Evolutionary conservation across 2,113 vertebrate genomes (phyloP).

Genomic region (Brachionichthys hirsutus): DNA sequence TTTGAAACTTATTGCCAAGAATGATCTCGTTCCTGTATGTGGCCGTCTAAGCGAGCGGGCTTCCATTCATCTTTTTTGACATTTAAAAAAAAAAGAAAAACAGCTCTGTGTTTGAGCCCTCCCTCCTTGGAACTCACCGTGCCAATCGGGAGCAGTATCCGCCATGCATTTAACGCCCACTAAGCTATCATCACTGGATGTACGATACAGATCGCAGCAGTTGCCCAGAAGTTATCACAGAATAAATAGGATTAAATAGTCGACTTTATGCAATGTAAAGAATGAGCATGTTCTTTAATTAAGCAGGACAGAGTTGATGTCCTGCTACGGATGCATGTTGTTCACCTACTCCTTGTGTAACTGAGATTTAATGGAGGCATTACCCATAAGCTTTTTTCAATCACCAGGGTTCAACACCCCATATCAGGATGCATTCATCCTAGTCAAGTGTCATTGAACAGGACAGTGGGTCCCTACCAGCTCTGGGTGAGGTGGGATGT

Average conservation of each 20-base stretch:
- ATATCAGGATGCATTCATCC: conserved; percentile 34
- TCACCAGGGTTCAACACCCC: conserved; percentile 39
- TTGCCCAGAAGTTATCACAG: conserved; percentile 60
- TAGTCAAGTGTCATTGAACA: conserved; percentile 41
- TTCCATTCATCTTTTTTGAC: conserved; percentile 58
- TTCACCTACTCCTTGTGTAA: not conserved
- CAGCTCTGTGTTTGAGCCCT: conserved; percentile 15
- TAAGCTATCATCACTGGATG: conserved; percentile 74
- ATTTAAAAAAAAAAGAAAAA: conserved; percentile 31
- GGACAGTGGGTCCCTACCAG: conserved; percentile 33
- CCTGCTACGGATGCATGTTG: not conserved
- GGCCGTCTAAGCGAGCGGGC: conserved; percentile 27
- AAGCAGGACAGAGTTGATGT: conserved; percentile 25
- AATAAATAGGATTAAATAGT: conserved; percentile 68
- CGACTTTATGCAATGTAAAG: conserved; percentile 51
- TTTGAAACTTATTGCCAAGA: conserved; percentile 38
- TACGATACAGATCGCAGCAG: conserved; percentile 63
- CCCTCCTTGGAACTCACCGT: conserved; percentile 38
- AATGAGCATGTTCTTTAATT: conserved; percentile 26
- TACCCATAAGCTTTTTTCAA: conserved; percentile 30
- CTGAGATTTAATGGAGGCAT: conserved; percentile 5
- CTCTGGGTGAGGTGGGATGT: conserved; percentile 10
- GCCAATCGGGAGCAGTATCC: conserved; percentile 42
- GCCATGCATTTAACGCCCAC: conserved; percentile 66
- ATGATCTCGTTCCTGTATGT: conserved; percentile 44